Base-by-base conservation (phyloP, 2,113 vertebrate species). In the Numenius arquata region DNA sequence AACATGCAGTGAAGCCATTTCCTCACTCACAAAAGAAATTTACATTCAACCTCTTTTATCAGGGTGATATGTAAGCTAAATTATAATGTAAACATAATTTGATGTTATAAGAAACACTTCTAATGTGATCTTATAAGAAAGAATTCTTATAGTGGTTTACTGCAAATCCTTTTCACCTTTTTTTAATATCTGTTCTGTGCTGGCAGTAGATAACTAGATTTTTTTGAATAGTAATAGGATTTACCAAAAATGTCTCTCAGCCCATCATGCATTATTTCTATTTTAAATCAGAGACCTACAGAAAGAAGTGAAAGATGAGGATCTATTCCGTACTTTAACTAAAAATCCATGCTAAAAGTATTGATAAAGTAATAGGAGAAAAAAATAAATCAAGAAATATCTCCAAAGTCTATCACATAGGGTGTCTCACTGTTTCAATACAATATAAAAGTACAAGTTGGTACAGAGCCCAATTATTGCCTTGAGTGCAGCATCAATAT, bases 401-500 rank as follows among this genome's bases (percentile, higher is more conserved):
- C 58, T 89, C 43, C 21, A 11, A 78, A 81, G 71, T 47, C 68
- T 90, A 85, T 61, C 56, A 76, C n/a, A 43, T 8, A 52, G 30
- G 18, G 29, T 87, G 23, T 58, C 94, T 85, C n/a, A 78, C 34
- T 80, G 53, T 84, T 95, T 72, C 74, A 73, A 61, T 41, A 43
- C 34, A 80, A 86, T 50, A 89, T 41, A 85, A 81, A 92, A 93
- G 68, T 94, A 73, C 61, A 83, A 82, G 63, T 36, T 91, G 43
- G 43, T 91, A 81, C 89, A 83, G 59, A 96, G 81, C 41, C 73
- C 20, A 94, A 71, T 94, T 88, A 92, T 67, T 95, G 87, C 84
- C 68, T 78, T 85, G 53, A 95, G 79, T 83, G 88, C 66, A 94
- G 76, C 85, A 84, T 92, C 81, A 88, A 58, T 88, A 92, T 47